phyloP scores from a whole-genome alignment of 2,888 invertebrate genomes.

The Caenorhabditis zanzibari region DNA sequence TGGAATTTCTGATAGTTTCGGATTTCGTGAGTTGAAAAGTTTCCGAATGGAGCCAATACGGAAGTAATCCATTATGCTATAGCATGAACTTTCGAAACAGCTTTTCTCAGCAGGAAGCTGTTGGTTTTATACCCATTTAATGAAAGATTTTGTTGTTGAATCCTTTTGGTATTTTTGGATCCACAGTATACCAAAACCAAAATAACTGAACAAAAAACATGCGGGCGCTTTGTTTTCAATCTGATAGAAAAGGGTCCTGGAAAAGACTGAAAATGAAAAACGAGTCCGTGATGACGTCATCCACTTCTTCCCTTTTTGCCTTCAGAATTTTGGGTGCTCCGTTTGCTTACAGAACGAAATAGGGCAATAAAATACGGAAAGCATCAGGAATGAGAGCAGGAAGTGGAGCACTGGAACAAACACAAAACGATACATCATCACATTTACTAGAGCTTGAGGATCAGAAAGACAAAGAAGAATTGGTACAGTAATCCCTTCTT shows the following conservation, averaged over 20 bases:
- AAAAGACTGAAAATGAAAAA: conserved; percentile 39
- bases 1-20: too few species aligned
- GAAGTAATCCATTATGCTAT: background rate
- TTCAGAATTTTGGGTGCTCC: conserved; percentile 25
- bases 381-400: conserved; percentile 39
- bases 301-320: background rate
- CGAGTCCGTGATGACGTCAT: conserved; percentile 52
- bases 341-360: conserved; percentile 30
- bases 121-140: background rate
- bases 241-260: background rate
- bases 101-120: background rate
- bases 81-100: conserved; percentile 8
- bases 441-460: conserved; percentile 30
- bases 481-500: conserved; percentile 46
- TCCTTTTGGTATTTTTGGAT: background rate
- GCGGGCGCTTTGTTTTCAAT: conserved; percentile 18
- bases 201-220: conserved; percentile 22
- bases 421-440: conserved; percentile 12
- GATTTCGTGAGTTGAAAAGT: too few species aligned
- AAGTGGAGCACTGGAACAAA: conserved; percentile 36
- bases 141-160: conserved; percentile 4
- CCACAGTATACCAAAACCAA: conserved; percentile 4
- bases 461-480: conserved; percentile 26
- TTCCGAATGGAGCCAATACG: background rate
- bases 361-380: conserved; percentile 41